Base-by-base conservation (phyloP, 2,113 vertebrate species). In the Andinoacara biseriatus region DNA sequence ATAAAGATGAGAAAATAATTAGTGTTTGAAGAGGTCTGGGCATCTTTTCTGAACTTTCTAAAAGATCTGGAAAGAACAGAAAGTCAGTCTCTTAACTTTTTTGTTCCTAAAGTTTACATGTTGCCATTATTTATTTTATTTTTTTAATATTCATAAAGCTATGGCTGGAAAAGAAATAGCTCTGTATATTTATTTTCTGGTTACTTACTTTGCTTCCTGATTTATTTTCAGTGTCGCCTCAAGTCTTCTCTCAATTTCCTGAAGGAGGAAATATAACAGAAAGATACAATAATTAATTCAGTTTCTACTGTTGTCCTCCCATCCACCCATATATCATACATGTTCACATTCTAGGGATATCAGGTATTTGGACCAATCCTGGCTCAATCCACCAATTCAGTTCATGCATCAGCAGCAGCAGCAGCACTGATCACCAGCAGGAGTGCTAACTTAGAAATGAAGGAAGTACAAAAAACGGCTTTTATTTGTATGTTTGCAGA, bases 161-260 rank as follows among this genome's bases (percentile, higher is more conserved):
- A 72, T 8, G 52, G 26, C 20, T 72, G 6, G 4, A 62, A 0
- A 81, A 13, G 31, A 10, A 35, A 54, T 11, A 69, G 24, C 43
- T 72, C 52, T 72, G 17, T 31, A 13, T 43, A 14, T 14, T 43
- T 43, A 3, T 29, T 35, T 18, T 26, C 2, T 77, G 3, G 54
- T 85, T 49, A 33, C 86, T 97, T 95, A 99, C 98, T 97, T 98
- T 93, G 98, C 95, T 90, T 97, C 97, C 91, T 97, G 96, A 4
- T 95, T 97, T 94, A 99, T 99, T 95, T 97, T 98, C 94, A 99
- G 95, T 87, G 98, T 99, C 93, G 97, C 98, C 87, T 99, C 98
- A 94, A 99, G 95, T 85, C 97, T 94, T 95, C 98, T 97, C 88
- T 99, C 98, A 90, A 99, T 98, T 95, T 99, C 98, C 98, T 99